Evolutionary conservation across 2,888 invertebrate genomes (phyloP).

Genomic region (Aporophyla lueneburgensis): DNA sequence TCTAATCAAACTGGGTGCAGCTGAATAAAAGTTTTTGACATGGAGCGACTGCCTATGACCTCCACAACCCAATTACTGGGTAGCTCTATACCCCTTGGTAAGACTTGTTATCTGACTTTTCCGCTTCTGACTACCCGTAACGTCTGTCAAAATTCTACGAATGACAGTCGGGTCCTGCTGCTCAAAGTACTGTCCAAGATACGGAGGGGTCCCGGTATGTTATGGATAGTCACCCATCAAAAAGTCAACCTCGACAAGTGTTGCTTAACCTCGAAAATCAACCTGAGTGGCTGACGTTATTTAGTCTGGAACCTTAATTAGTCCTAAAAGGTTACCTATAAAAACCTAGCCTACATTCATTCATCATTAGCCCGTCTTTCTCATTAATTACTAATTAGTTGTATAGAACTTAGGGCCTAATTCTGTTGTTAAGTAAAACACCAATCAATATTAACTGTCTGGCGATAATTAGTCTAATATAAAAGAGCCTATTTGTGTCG

Average conservation of each 20-base stretch:
- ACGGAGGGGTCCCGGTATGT: neutral
- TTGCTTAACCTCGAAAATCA: neutral
- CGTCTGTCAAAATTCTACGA: too few species aligned
- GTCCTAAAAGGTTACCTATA: neutral
- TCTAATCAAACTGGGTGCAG: too few species aligned
- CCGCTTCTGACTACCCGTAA: too few species aligned
- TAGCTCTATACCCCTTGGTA: too few species aligned
- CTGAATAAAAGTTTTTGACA: too few species aligned
- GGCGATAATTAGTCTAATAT: slow-evolving; percentile 13
- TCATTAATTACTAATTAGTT: slow-evolving; percentile 38
- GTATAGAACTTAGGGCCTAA: neutral
- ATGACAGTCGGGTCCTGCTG: too few species aligned
- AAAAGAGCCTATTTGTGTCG: slow-evolving; percentile 7
- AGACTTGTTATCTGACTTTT: too few species aligned
- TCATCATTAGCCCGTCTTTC: slow-evolving; percentile 12
- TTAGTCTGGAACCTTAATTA: neutral
- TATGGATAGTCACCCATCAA: neutral
- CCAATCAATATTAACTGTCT: slow-evolving; percentile 40
- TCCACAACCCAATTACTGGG: too few species aligned
- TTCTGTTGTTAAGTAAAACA: slow-evolving; percentile 4
- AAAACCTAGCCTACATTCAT: neutral
- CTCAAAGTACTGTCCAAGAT: neutral
- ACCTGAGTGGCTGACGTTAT: neutral
- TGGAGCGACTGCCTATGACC: too few species aligned
- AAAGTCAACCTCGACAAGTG: neutral